Evolutionary conservation across 2,113 vertebrate genomes (phyloP), one percentile per base, ranked within the genome.

Genomic region (Python bivittatus): DNA sequence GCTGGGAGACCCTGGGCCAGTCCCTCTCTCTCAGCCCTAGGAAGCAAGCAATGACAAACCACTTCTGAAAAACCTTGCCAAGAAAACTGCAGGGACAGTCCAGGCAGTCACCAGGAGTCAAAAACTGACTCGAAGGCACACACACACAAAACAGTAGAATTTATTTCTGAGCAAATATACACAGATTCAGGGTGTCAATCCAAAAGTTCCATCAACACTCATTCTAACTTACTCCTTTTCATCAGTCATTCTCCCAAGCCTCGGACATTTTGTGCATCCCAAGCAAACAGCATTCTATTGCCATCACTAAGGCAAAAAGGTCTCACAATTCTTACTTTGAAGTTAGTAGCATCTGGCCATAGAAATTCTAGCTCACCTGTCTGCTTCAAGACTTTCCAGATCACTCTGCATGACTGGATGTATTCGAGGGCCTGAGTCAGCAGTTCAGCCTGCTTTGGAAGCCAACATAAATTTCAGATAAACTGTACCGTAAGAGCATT

Each of bases 371-470:
- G 38, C 94, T 95, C 84, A 99, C 99, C 98, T 98, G 98, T 98
- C 93, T 97, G 93, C 96, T 98, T 99, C 93, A 99, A 96, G 58
- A 97, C 94, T 91, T 96, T 98, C 98, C 98, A 98, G 33, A 99
- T 94, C 90, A 98, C 97, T 95, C 97, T 97, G 94, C 99, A 99
- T 4, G 96, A 94, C 94, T 98, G 96, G 93, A 99, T 97, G 94
- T 98, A 95, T 10, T 99, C 97, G 95, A 98, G 97, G 86, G 98
- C 98, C 93, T 96, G 97, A 89, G 93, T 98, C 89, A 99, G 97
- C 92, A 98, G 96, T 89, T 96, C 97, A 0, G 29, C 87, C 99
- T 99, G 90, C 94, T 96, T 95, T 68, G 90, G 33, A 93, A 94
- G 93, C 94, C 93, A 9, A 10, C 29, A 53, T 10, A 33, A 57